Base-by-base conservation (phyloP, 2,888 invertebrate genomes). In the Hirtodrosophila duncani region DNA sequence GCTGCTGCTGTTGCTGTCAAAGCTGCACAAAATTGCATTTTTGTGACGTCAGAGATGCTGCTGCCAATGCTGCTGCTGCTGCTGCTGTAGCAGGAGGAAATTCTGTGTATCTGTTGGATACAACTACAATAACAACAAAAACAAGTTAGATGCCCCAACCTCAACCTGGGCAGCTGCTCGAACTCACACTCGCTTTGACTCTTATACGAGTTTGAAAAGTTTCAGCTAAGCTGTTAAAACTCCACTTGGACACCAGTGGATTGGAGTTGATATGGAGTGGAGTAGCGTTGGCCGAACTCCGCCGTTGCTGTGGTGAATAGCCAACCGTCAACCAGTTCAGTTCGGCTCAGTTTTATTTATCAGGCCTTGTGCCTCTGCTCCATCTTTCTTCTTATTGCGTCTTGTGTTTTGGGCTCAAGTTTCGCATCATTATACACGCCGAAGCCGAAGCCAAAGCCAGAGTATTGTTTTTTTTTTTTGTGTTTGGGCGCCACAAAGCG, bases 401-500 rank as follows among this genome's bases (percentile, higher is more conserved):
- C 36, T 61, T 68, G 51, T 56, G 68, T 43, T 69, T 67, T 67
- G 58, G 43, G 49, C 51, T 27, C 44, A 42, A 50, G 53, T 31
- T 74, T 67, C 69, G 64, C 67, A 51, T 63, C 69, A 72, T 69
- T 66, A 61, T 63, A 66, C 62, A 57, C 63, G 63, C 67, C 61
- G 67, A 58, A n/a, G n/a, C n/a, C n/a, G n/a, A n/a, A n/a, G n/a
- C n/a, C n/a, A n/a, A n/a, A n/a, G n/a, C n/a, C n/a, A n/a, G n/a
- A n/a, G n/a, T n/a, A n/a, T n/a, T n/a, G n/a, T n/a, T n/a, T n/a
- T n/a, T n/a, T n/a, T n/a, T n/a, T n/a, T n/a, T n/a, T 60, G 66
- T 67, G 61, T 66, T 75, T 67, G 67, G 68, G 71, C 65, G 67
- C 65, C 61, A 61, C n/a, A n/a, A n/a, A n/a, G n/a, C n/a, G n/a